Base-by-base conservation (phyloP, 2,888 invertebrate species). In the Scaptomyza parva region DNA sequence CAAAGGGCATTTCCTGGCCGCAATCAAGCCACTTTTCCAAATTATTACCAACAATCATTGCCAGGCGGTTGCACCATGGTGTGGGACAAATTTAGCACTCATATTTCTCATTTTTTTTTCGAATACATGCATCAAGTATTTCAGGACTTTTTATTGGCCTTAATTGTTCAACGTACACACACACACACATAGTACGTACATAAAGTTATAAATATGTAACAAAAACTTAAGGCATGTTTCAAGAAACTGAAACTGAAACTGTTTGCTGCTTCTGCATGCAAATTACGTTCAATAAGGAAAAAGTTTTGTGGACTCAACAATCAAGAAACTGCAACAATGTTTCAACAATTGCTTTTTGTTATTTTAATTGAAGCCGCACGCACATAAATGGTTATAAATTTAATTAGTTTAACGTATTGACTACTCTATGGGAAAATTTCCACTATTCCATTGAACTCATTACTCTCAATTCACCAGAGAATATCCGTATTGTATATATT, bases 1-100 rank as follows among this genome's bases (percentile, higher is more conserved):
- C 74, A 67, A 69, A 53, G 75, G 78, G 64, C 78, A 66, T 63
- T 80, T 78, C 81, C 78, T 78, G 75, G 59, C 62, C 66, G 81
- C 81, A 78, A 78, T 78, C 78, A 78, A 77, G 79, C 60, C 50
- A 60, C 44, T 68, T 68, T 47, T 50, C 47, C 72, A 58, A 58
- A 64, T 78, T 71, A 76, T 77, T 72, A 70, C 60, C 73, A 66
- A 58, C 72, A 74, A 74, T 74, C 71, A 59, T 76, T 55, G 54
- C 20, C 9, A 37, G 18, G 53, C 20, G n/a, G 12, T 41, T 37
- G n/a, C 17, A 12, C n/a, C 17, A 5, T 28, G 20, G n/a, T 14
- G 18, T 22, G 30, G 48, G 22, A 54, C 33, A 33, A 20, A 26
- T n/a, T 24, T 8, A 9, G 14, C 4, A 39, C 22, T 20, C 0